Percentiles rank a stretch among this genome's conserved stretches.
Evolutionary conservation across 2,113 vertebrate species (phyloP).

Genomic region (Ammodytes marinus): DNA sequence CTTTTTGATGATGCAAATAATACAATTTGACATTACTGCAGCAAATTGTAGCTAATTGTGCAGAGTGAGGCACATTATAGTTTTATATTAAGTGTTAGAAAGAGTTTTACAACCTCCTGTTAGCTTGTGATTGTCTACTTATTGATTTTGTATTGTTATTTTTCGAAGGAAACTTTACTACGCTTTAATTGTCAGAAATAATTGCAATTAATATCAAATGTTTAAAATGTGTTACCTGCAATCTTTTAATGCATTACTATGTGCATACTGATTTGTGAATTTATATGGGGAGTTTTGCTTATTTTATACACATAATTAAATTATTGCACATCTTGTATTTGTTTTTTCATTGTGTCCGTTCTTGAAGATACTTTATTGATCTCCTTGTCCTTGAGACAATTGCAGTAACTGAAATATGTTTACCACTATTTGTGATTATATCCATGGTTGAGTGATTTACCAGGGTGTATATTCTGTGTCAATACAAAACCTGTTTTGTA

Average conservation of each 20-base stretch:
- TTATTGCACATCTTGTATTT: background rate
- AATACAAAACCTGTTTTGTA: background rate
- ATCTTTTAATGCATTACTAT: background rate
- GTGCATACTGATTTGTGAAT: constrained; percentile 6
- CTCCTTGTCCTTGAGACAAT: background rate
- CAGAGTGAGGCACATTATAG: background rate
- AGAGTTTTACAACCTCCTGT: background rate
- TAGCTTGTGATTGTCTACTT: background rate
- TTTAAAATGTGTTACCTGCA: constrained; percentile 1
- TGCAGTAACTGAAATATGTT: background rate
- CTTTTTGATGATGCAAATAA: constrained; percentile 16
- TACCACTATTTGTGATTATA: background rate
- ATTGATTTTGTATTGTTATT: constrained; percentile 9
- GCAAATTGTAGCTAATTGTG: constrained; percentile 13
- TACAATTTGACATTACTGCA: constrained; percentile 2
- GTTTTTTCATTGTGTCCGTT: background rate
- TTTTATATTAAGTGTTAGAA: constrained; percentile 2
- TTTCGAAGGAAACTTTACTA: background rate
- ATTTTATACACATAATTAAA: constrained; percentile 35
- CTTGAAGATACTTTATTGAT: background rate
- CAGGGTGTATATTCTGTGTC: background rate
- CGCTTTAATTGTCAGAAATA: background rate
- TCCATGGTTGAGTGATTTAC: background rate
- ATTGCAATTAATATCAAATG: constrained; percentile 8
- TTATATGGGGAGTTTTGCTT: constrained; percentile 5